phyloP scores from a whole-genome alignment of 1,140 invertebrate genomes.

The Oncopodura yosiiana region DNA sequence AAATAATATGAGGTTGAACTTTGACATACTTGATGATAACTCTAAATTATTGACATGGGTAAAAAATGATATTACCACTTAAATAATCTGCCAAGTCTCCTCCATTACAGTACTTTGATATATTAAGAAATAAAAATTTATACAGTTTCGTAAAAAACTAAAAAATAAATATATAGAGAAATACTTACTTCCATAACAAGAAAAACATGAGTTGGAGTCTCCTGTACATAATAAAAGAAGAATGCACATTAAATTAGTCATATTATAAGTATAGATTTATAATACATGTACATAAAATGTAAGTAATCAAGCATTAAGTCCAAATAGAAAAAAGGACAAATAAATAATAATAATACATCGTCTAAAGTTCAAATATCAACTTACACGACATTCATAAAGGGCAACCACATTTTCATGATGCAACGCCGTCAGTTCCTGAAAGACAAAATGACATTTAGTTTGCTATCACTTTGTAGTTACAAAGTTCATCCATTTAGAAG shows the following conservation, averaged over 20 bases:
- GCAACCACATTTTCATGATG: slow-evolving; percentile 98
- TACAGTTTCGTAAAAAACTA: slow-evolving; percentile 22
- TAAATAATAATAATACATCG: slow-evolving; percentile 14
- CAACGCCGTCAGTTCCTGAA: slow-evolving; percentile 80
- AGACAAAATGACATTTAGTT: no score
- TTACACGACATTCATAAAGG: slow-evolving; percentile 83
- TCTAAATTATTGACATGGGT: no score
- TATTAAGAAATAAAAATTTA: slow-evolving; percentile 32
- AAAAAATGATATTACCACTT: no score
- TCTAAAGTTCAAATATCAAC: slow-evolving; percentile 28
- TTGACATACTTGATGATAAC: background rate
- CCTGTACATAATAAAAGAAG: slow-evolving; percentile 44
- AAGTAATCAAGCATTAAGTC: no score
- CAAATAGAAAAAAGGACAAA: no score
- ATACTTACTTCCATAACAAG: slow-evolving; percentile 85
- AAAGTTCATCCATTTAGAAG: no score
- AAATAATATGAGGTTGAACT: background rate
- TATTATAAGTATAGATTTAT: no score
- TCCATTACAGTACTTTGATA: slow-evolving; percentile 92
- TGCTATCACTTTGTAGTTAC: no score
- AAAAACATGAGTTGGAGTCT: slow-evolving; percentile 85
- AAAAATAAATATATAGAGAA: slow-evolving; percentile 27
- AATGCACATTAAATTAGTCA: background rate
- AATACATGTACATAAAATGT: no score
- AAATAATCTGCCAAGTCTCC: slow-evolving; percentile 97